Percentiles rank a stretch among this genome's conserved stretches.
phyloP scores from a whole-genome alignment of 1,140 invertebrate genomes.

The Ceratitis capitata region DNA sequence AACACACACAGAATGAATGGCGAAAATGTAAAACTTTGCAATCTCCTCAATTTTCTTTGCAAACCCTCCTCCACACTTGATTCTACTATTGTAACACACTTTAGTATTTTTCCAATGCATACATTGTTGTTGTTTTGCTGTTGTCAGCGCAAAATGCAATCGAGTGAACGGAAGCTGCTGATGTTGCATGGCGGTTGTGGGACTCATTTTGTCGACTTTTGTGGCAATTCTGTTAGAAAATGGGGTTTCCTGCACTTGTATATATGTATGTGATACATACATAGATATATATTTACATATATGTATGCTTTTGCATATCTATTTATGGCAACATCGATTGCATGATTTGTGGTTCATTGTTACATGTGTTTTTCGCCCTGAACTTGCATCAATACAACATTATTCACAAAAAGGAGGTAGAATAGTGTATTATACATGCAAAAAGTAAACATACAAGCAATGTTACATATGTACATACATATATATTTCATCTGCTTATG shows the following conservation, averaged over 20 bases:
- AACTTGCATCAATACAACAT: neutral
- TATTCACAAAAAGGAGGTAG: neutral
- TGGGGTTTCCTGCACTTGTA: neutral
- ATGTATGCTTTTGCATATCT: too few relatives aligned
- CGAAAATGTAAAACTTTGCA: neutral
- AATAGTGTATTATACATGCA: neutral
- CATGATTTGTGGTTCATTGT: neutral
- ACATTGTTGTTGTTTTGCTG: neutral
- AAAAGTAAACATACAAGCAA: neutral
- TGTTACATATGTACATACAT: neutral
- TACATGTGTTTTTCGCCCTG: neutral
- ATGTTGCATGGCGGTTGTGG: neutral
- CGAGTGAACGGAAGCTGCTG: conserved; percentile 8
- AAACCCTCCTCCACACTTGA: too few relatives aligned
- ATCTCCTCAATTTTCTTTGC: too few relatives aligned
- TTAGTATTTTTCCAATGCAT: neutral
- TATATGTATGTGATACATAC: neutral
- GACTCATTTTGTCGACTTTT: neutral
- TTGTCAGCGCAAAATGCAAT: conserved; percentile 28
- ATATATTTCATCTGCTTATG: neutral
- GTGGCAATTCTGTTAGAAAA: neutral
- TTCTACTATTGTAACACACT: neutral
- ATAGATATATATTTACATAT: neutral
- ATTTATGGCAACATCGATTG: neutral
- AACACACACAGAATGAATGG: too few relatives aligned